Base-by-base conservation (phyloP, 2,888 invertebrate genomes). In the Byasa hedistus region DNA sequence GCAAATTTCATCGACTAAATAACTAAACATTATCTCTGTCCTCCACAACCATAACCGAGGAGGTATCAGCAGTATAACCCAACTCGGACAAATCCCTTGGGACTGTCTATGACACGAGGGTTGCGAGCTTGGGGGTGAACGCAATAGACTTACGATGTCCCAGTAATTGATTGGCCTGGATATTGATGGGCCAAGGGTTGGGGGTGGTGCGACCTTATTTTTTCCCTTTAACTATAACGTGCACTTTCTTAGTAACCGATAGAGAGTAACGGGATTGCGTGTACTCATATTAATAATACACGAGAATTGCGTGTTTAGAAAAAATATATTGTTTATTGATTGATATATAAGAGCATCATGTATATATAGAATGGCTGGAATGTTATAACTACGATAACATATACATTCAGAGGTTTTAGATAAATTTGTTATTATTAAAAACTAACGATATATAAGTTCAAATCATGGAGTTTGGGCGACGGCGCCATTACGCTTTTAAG, bases 161-260 rank as follows among this genome's bases (percentile, higher is more conserved):
- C 63, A 64, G 72, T 82, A 84, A 84, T 84, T 84, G 83, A 84
- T 85, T 83, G 80, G 75, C 75, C 69, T 60, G 68, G 75, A 81
- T 82, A 82, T 82, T 79, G 83, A 84, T 83, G 77, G 73, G 73
- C 70, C 73, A 70, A 58, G 39, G 66, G 39, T 63, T 58, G 60
- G 61, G 67, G 67, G 67, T 67, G 23, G 60, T 51, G 44, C 60
- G 64, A 52, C 66, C 62, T 67, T 61, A 60, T 64, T 67, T 64
- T 57, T 64, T 64, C 61, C 60, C 61, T 63, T 39, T 58, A 17
- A 44, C 55, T 61, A 66, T 66, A 61, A 57, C 61, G 27, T 63
- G 51, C 59, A 36, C 59, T 66, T 63, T 64, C 67, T 61, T 61
- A 48, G 51, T 32, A 65, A 61, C 56, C 52, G 63, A 60, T 60